Conservation (phyloP, 2,888 invertebrate genomes). For the Lampropteryx suffumata region DNA sequence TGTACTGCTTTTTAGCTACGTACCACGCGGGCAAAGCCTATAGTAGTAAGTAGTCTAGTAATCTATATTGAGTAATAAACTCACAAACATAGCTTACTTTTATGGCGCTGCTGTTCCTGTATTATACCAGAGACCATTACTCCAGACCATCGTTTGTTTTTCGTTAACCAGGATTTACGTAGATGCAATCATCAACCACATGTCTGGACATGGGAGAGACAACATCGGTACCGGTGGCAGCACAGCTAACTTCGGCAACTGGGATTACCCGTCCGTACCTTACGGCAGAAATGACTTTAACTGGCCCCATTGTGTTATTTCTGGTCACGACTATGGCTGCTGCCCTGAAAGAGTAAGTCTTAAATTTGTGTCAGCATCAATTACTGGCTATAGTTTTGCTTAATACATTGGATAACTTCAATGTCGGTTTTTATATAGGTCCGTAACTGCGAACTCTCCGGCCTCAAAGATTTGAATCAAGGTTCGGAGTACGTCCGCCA, state of each 20-base stretch:
- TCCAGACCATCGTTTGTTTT: no score
- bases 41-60: no score
- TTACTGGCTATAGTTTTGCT: no score
- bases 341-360: slow-evolving; percentile 79
- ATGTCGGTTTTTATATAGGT: slow-evolving; percentile 58
- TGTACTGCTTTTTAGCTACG: no score
- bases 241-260: slow-evolving; percentile 73
- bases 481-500: slow-evolving; percentile 84
- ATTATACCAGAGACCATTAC: no score
- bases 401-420: no score
- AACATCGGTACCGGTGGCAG: slow-evolving; percentile 85
- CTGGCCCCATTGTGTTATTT: slow-evolving; percentile 82
- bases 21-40: no score
- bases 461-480: slow-evolving; percentile 91
- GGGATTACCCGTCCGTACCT: slow-evolving; percentile 86
- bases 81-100: no score
- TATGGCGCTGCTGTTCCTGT: no score
- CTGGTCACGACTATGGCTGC: slow-evolving; percentile 66
- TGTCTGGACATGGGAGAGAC: slow-evolving; percentile 84
- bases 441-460: slow-evolving; percentile 89
- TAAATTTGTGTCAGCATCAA: no score
- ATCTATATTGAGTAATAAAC: no score
- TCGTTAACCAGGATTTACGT: slow-evolving; percentile 86
- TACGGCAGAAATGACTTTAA: slow-evolving; percentile 87
- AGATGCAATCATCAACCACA: slow-evolving; percentile 93